These are phyloP conservation scores for Cygnus olor DNA, from an alignment of 2,797 vertebrate species.

Conservation along the genomic window DNA sequence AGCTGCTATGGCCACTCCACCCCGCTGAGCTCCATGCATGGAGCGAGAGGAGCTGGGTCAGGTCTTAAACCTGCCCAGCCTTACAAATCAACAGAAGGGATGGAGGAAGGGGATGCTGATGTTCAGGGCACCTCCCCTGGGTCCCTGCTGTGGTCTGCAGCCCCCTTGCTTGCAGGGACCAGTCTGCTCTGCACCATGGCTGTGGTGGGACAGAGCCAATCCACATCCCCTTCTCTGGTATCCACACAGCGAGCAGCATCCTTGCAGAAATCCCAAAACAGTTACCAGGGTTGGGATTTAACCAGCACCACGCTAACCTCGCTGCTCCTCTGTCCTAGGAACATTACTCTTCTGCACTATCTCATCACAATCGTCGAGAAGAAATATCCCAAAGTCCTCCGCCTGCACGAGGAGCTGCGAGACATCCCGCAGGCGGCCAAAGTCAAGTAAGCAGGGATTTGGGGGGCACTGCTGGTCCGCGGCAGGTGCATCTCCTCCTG, in stretches of 20 bases:
- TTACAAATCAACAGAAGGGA: background rate
- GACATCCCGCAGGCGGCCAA: conserved; percentile 92
- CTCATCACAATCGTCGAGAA: conserved; percentile 97
- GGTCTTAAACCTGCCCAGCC: background rate
- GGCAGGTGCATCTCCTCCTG: rapidly evolving
- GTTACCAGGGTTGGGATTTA: background rate
- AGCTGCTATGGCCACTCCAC: background rate
- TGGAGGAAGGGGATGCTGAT: background rate
- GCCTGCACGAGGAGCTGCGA: conserved; percentile 89
- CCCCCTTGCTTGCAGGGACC: background rate
- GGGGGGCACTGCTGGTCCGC: background rate
- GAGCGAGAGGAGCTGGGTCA: background rate
- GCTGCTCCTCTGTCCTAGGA: conserved; percentile 76
- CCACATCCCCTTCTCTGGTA: background rate
- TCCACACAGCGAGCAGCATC: background rate
- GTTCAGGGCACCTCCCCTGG: background rate
- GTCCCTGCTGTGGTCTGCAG: background rate
- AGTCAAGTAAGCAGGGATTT: conserved; percentile 90
- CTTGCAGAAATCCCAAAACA: background rate
- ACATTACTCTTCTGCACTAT: conserved; percentile 97
- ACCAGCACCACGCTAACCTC: background rate
- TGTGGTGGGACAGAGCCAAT: background rate
- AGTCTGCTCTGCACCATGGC: background rate
- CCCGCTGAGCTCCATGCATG: rapidly evolving
- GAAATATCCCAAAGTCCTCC: conserved; percentile 95